Evolutionary conservation across 2,888 invertebrate genomes (phyloP).

Genomic region (Mythimna albipuncta): DNA sequence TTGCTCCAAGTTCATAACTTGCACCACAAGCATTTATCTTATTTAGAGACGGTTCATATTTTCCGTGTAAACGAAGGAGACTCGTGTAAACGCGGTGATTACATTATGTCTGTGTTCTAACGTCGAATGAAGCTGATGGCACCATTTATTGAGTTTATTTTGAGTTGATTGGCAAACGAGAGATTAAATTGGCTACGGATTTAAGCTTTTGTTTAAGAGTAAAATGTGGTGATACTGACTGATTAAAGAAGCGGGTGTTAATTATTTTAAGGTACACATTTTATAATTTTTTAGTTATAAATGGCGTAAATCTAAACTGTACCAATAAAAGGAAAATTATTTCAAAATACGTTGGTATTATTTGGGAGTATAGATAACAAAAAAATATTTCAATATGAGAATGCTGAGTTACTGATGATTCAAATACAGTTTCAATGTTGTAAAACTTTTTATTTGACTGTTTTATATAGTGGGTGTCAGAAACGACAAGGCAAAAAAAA

Average conservation of each 20-base stretch:
- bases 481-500: too few relatives aligned
- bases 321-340: too few relatives aligned
- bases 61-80: conserved; percentile 60
- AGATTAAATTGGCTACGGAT: neutral
- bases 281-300: neutral
- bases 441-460: too few relatives aligned
- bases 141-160: conserved; percentile 24
- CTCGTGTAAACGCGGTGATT: conserved; percentile 57
- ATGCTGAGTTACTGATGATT: too few relatives aligned
- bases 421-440: too few relatives aligned
- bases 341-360: too few relatives aligned
- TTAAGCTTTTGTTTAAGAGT: conserved; percentile 2
- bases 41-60: conserved; percentile 67
- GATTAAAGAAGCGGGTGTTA: neutral
- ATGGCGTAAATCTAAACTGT: too few relatives aligned
- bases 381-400: too few relatives aligned
- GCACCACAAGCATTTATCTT: conserved; percentile 52
- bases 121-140: conserved; percentile 12
- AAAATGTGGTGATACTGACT: neutral
- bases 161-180: conserved; percentile 9
- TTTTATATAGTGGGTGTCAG: too few relatives aligned
- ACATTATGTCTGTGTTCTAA: conserved; percentile 28
- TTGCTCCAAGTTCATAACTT: conserved; percentile 28
- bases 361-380: too few relatives aligned
- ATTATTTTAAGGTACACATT: neutral